Base-by-base conservation (phyloP, 2,888 invertebrate genomes). In the Itoplectis maculator region DNA sequence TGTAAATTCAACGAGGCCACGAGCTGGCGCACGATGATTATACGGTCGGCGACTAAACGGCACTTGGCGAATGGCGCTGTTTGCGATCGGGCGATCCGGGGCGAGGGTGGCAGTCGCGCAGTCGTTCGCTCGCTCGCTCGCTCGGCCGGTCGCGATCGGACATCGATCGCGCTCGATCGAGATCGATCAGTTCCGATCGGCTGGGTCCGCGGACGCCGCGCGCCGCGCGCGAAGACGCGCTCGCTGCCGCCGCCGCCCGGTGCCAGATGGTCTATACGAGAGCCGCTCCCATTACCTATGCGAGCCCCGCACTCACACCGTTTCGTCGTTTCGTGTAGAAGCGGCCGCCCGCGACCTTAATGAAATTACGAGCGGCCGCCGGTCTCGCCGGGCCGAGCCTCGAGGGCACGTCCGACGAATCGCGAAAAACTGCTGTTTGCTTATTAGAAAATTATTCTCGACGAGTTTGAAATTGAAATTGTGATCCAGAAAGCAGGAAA, bases 221-320 rank as follows among this genome's bases (percentile, higher is more conserved):
- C n/a, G n/a, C n/a, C n/a, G n/a, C 84, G 47, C 82, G 81, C 70
- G 78, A 79, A 87, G 90, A 90, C 88, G 82, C 70, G 75, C 74
- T 37, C 69, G 63, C n/a, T n/a, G n/a, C n/a, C n/a, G n/a, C n/a
- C n/a, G n/a, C n/a, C n/a, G n/a, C 59, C 70, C 82, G 87, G 88
- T 89, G 89, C 90, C 92, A 92, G 92, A 92, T 92, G 92, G 92
- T 88, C 88, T 90, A 90, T 88, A 87, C 83, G 85, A 61, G 40
- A 79, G 73, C 79, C 79, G 78, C 81, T 77, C 79, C 89, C 87
- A 90, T 90, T 91, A 91, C 87, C 82, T 81, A 78, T 75, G 77
- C n/a, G n/a, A n/a, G n/a, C n/a, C n/a, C n/a, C n/a, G n/a, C 80
- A 51, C 49, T 73, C 76, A 75, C 82, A 82, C 74, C 42, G 20